Evolutionary conservation across 1,140 invertebrate genomes (phyloP).

Genomic region (Brachionus sp.): DNA sequence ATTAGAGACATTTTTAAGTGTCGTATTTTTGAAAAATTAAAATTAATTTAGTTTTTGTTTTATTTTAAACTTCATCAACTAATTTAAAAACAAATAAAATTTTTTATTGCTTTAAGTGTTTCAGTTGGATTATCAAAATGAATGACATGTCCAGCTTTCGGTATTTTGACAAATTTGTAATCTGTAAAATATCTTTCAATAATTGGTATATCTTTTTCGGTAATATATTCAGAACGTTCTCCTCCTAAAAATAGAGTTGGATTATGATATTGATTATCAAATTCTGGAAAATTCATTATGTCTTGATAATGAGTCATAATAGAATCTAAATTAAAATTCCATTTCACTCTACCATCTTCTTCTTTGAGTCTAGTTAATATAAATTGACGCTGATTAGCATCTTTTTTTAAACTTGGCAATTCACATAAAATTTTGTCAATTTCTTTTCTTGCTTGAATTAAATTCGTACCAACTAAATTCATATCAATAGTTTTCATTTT

Average conservation of each 20-base stretch:
- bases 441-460: not conserved
- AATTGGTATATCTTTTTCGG: conserved; percentile 11
- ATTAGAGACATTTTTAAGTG: not conserved
- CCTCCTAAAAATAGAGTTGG: conserved; percentile 33
- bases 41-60: not conserved
- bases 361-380: not conserved
- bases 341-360: not conserved
- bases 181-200: conserved; percentile 20
- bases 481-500: conserved; percentile 31
- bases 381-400: conserved; percentile 25
- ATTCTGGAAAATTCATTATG: conserved; percentile 43
- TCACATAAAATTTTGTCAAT: conserved; percentile 24
- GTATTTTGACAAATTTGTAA: conserved; percentile 16
- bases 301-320: not conserved
- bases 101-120: conserved; percentile 12
- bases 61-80: not conserved
- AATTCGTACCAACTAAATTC: not conserved
- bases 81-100: conserved; percentile 18
- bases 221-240: conserved; percentile 23
- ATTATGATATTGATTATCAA: not conserved
- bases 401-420: conserved; percentile 4
- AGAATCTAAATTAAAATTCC: conserved; percentile 25
- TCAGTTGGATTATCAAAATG: conserved; percentile 35
- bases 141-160: conserved; percentile 33
- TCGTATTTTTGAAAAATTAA: not conserved